These are phyloP conservation scores for Lontra canadensis DNA, from an alignment of 2,113 vertebrate species.

Conservation along the genomic window DNA sequence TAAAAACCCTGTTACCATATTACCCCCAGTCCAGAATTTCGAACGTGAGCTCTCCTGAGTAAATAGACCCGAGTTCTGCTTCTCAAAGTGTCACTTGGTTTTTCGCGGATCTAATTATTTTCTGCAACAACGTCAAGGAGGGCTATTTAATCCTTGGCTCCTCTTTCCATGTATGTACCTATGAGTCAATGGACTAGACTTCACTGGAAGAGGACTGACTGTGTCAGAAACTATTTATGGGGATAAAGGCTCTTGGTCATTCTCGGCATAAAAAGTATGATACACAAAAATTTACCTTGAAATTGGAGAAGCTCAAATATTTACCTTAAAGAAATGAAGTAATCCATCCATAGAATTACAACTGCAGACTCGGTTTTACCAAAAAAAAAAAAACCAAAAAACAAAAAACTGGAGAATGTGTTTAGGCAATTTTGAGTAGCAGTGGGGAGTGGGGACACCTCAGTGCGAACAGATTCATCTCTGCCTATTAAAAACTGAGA, in stretches of 20 bases:
- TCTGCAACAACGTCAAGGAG: background rate
- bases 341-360: background rate
- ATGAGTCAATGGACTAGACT: background rate
- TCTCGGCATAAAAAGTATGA: background rate
- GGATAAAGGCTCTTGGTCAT: background rate
- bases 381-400: background rate
- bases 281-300: background rate
- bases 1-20: too few relatives aligned
- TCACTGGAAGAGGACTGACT: background rate
- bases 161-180: background rate
- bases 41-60: too few relatives aligned
- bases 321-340: background rate
- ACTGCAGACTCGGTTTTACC: background rate
- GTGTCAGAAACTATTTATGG: background rate
- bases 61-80: too few relatives aligned
- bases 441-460: rapidly evolving
- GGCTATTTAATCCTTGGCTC: background rate
- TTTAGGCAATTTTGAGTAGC: background rate
- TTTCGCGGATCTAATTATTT: too few relatives aligned
- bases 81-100: too few relatives aligned
- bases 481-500: background rate
- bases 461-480: background rate
- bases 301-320: background rate
- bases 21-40: too few relatives aligned
- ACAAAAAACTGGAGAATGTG: background rate